Percentiles rank a stretch among this genome's conserved stretches.
Evolutionary conservation across 2,113 vertebrate species (phyloP).

Genomic region (Fregetta grallaria): DNA sequence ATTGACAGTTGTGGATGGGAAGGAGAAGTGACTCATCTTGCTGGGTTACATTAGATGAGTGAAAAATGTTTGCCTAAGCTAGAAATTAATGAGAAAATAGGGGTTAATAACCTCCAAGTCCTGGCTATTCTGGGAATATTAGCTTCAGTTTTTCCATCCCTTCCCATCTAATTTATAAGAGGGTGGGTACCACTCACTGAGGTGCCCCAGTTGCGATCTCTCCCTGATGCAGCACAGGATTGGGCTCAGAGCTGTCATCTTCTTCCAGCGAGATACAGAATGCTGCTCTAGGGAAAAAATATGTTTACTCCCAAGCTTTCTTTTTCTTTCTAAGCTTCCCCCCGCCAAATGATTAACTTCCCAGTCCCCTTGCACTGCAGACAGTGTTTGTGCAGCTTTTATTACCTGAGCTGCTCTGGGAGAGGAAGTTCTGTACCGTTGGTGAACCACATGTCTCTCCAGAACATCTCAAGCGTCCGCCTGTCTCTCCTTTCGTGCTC

Average conservation of each 20-base stretch:
- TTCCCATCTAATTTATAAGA: background rate
- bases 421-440: background rate
- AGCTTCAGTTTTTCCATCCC: background rate
- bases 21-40: background rate
- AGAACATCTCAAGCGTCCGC: background rate
- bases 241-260: background rate
- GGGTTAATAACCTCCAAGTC: background rate
- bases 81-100: conserved; percentile 21
- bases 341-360: background rate
- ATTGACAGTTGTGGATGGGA: background rate
- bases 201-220: background rate
- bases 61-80: conserved; percentile 4
- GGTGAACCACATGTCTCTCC: background rate
- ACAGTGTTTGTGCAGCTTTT: background rate
- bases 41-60: background rate
- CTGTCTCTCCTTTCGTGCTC: background rate
- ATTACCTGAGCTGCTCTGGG: conserved; percentile 38
- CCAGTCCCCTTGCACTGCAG: background rate
- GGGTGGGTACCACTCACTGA: background rate
- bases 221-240: background rate
- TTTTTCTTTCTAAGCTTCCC: background rate
- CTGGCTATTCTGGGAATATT: background rate
- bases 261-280: background rate
- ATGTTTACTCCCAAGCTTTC: background rate
- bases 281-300: background rate